Base-by-base conservation (phyloP, 2,888 invertebrate genomes). In the Agonopterix arenella region DNA sequence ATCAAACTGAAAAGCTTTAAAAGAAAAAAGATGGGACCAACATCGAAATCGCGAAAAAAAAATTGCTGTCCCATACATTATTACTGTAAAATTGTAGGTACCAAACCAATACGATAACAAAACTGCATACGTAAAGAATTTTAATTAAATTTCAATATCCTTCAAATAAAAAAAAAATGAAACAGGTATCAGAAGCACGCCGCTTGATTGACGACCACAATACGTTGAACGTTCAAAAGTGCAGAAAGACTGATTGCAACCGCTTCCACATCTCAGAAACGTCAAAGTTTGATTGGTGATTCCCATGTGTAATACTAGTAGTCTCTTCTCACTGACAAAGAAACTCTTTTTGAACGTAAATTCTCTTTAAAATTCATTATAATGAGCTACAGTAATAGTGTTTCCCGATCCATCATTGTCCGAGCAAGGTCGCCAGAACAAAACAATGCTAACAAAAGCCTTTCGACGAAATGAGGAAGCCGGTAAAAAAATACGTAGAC, bases 261-360 rank as follows among this genome's bases (percentile, higher is more conserved):
- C 66, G 66, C 73, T 71, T 69, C 64, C 63, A 67, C 70, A 73
- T 77, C 78, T 84, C 79, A 72, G 76, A 84, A 76, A 82, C 77
- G 85, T 86, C 86, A 84, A 72, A 62, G 45, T 77, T 78, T 88
- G 88, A 89, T 89, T 83, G 86, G 86, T 88, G 71, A 77, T 80
- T 84, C 89, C 89, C 89, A 84, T 84, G 88, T 88, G 89, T 89
- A 89, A 88, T 81, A 86, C 89, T 73, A 73, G 88, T 84, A 89
- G 88, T 77, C 68, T 77, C 68, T 11, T 77, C 68, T 66, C 56
- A 16, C 62, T 64, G 63, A 63, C 69, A 72, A 77, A 57, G 70
- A 71, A 28, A 67, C 56, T 57, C 64, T 59, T 56, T 61, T 59
- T 52, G 57, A 66, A 45, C 37, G 10, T 38, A 42, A 46, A 65